Base-by-base conservation (phyloP, 1,140 invertebrate genomes). In the Sesamia nonagrioides region DNA sequence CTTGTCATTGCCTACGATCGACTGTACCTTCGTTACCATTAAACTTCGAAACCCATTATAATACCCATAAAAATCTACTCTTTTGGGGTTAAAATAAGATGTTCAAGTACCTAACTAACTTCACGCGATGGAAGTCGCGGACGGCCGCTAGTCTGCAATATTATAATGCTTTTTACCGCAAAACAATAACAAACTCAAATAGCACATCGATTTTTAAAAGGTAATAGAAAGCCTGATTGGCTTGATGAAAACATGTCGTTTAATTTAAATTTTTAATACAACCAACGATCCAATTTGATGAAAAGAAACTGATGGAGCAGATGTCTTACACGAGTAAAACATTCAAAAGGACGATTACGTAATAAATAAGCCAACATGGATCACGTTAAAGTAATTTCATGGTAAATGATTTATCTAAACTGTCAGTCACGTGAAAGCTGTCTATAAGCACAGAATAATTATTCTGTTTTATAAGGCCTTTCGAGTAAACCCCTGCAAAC, bases 351-450 rank as follows among this genome's bases (percentile, higher is more conserved):
- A 15, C 13, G 0, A 50, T 50, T 50, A 50, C 15, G 15, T 50
- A 50, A 50, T 50, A 40, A 48, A 48, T 37, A 40, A 40, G 45
- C 15, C 45, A n/a, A 6, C 45, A 21, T 13, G 7, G 8, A 40
- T 37, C 15, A 6, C n/a, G 7, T 18, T 35, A 63, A 63, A 17
- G 17, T 63, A 48, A 68, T 45, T 63, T 21, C 18, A 60, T n/a
- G 11, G 21, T 35, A 60, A 60, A 60, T 13, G 15, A 27, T 27
- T 27, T 4, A 21, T 15, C 42, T 9, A 50, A 63, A 63, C 21
- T 63, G 60, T 17, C n/a, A 9, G 17, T 68, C 63, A 68, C 63
- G 42, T 68, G 63, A 33, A 21, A 45, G 13, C 37, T 15, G 21
- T 13, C 21, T 68, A 6, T 48, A n/a, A n/a, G n/a, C n/a, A n/a